Conservation (phyloP, 2,888 invertebrate species). For the Cancer borealis region DNA sequence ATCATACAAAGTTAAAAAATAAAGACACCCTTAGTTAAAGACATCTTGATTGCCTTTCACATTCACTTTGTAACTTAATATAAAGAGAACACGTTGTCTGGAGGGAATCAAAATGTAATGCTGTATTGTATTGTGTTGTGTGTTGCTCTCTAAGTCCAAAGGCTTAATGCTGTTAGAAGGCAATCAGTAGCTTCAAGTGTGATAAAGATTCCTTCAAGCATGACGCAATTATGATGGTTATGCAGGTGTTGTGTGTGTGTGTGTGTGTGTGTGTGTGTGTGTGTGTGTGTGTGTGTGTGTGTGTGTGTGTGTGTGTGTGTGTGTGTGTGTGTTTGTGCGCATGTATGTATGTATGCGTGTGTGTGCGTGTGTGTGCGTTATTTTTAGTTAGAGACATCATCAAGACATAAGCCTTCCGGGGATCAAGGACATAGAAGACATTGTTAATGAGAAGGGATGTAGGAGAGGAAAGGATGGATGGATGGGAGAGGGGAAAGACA, state of each 20-base stretch:
- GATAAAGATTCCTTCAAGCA: not conserved
- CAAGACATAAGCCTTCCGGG: too few species aligned
- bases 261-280: slow-evolving; percentile 30
- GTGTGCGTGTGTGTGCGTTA: not conserved
- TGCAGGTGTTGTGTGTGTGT: not conserved
- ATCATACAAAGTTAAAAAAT: not conserved
- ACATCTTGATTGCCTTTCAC: not conserved
- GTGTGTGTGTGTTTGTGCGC: too few species aligned
- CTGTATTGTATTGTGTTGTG: not conserved
- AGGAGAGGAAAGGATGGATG: too few species aligned
- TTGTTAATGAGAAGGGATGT: too few species aligned
- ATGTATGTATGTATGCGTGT: not conserved
- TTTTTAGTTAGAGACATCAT: too few species aligned
- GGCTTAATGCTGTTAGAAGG: not conserved
- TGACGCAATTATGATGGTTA: not conserved
- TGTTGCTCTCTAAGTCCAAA: not conserved
- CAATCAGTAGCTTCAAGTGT: not conserved
- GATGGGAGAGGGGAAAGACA: too few species aligned
- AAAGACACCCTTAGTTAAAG: not conserved
- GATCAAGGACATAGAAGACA: too few species aligned
- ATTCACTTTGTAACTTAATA: not conserved
- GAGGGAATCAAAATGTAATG: not conserved
- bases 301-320: not conserved
- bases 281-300: not conserved
- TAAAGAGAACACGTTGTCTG: not conserved